Base-by-base conservation (phyloP, 1,140 invertebrate species). In the Macrotrachela quadricornifera region DNA sequence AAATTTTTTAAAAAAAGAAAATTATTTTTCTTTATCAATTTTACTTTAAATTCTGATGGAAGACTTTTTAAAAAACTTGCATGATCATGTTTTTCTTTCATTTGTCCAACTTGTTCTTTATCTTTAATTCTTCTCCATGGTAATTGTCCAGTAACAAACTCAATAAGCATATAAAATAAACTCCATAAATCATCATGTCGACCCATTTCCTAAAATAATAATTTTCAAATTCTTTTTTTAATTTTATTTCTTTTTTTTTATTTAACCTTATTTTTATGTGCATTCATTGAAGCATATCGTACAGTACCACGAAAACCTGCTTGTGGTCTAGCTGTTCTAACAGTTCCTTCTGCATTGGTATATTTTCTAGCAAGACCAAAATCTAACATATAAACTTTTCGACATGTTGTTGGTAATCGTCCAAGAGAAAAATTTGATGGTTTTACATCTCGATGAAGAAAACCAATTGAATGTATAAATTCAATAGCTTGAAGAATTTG, bases 341-440 rank as follows among this genome's bases (percentile, higher is more conserved):
- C 90, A 65, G 95, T 86, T 0, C 90, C 90, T 14, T 80, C 82
- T 17, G 82, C 80, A 56, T 88, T 94, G 13, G 87, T 92, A 67
- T 95, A 99, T 72, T 99, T 92, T 10, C 94, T 75, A 21, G 94
- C 92, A 41, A 99, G 71, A 30, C 94, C 94, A 73, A 97, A 99
- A 73, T 99, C 94, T 59, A 99, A 73, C 92, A 99, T 99, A 71
- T 88, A 99, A 10, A 99, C 91, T 57, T 81, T 80, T 53, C 86
- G 78, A 64, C 78, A 78, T 63, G 84, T 90, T 58, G 81, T 79
- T 46, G 82, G 79, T 63, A 84, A 76, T 14, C 87, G 79, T 39
- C 92, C 94, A 71, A 97, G 90, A 49, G 91, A 88, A 78, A 99
- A 99, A 74, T 99, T 99, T 58, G 91, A 97, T 85, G 91, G 91